Base-by-base conservation (phyloP, 1,140 invertebrate genomes). In the Episyrphus balteatus region DNA sequence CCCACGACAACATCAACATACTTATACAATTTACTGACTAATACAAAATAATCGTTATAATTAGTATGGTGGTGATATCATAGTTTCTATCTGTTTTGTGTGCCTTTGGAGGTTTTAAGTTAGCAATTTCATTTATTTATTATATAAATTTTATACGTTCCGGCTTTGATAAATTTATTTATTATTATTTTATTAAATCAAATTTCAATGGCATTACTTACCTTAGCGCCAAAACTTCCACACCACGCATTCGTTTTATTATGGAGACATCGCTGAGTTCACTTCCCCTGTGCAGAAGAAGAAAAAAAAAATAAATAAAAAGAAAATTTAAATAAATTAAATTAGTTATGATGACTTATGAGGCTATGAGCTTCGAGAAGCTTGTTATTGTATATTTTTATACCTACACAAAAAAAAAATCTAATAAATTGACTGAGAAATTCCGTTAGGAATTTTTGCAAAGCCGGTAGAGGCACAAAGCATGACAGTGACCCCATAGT, bases 151-250 rank as follows among this genome's bases (percentile, higher is more conserved):
- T 26, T 26, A 26, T 26, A 8, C 21, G 21, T 26, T 26, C 21
- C 21, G 21, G 21, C 21, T 26, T 26, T 26, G 21, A 3, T 26
- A 26, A 3, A 26, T n/a, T n/a, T 26, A 26, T 26, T 26, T 26
- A 26, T 26, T 5, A 26, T n/a, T n/a, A 26, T 26, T 8, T 5
- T 5, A 26, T 26, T 3, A 5, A 26, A 5, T 26, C 39, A 41
- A 41, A 41, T 18, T 41, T 41, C 15, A 12, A 19, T 41, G 8
- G 15, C 6, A 17, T 41, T 18, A 54, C 59, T 65, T 73, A 87
- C 85, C 86, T 89, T 55, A 89, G 69, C 18, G 84, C 84, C 37
- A 89, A 64, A 18, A 88, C 83, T 69, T 88, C 84, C 5, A 88
- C 84, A 69, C 82, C 83, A 54, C 75, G 76, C 79, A 89, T 85